Conservation (phyloP, 2,888 invertebrate genomes). For the Thecophora atra region DNA sequence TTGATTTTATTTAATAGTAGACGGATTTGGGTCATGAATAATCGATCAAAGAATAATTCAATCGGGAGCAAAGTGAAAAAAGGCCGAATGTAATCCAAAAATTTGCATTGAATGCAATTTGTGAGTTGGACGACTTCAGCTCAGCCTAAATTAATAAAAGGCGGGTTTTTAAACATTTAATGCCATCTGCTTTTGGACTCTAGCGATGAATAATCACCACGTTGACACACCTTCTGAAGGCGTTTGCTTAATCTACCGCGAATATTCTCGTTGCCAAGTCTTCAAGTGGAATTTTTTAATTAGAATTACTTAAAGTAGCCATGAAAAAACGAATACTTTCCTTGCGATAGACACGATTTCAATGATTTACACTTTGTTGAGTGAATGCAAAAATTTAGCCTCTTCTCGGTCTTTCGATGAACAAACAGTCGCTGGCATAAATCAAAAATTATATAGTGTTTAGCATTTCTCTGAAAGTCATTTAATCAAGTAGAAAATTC, state of each 20-base stretch:
- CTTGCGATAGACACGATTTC: neutral
- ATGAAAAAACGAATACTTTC: no score
- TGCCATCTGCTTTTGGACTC: neutral
- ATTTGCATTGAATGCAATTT: neutral
- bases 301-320: no score
- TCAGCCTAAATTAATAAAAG: neutral
- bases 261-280: no score
- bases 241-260: no score
- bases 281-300: no score
- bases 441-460: neutral
- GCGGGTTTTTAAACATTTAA: neutral
- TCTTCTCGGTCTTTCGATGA: neutral
- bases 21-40: neutral
- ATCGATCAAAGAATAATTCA: no score
- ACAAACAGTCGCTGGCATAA: neutral
- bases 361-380: neutral
- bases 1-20: neutral
- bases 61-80: neutral
- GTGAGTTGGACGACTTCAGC: neutral
- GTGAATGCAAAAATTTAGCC: neutral
- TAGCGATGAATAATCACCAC: no score
- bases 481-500: neutral
- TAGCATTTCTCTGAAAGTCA: no score
- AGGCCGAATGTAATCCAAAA: neutral
- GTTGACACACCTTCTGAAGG: no score